Base-by-base conservation (phyloP, 2,888 invertebrate species). In the Polydrusus pterygomalis region DNA sequence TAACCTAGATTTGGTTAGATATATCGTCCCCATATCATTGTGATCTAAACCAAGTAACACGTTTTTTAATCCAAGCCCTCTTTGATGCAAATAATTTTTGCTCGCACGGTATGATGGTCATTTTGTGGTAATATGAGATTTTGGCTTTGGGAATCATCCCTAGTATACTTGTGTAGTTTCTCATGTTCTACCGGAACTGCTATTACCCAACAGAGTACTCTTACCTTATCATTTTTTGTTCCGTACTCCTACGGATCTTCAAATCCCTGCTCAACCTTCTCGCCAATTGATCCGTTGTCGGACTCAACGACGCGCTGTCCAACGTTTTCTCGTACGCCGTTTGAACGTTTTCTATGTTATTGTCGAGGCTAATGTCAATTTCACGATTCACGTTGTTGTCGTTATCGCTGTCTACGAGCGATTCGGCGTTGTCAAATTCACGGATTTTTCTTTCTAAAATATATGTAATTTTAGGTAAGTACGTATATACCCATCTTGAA, bases 271-370 rank as follows among this genome's bases (percentile, higher is more conserved):
- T 93, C 51, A 95, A 87, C 75, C 92, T 89, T 75, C 91, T 91
- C 2, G 94, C 94, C 75, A 95, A 87, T 77, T 93, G 91, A 82
- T 95, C 94, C 0, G 94, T 92, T 1, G 90, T 91, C 0, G 91
- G 90, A 72, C 91, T 92, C 63, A 92, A 87, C 84, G 91, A 91
- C 78, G 91, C 92, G 38, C 92, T 91, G 82, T 91, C 92, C 70
- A 94, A 87, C 6, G 94, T 94, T 86, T 93, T 92, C 83, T 94
- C 92, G 81, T 94, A 95, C 25, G 92, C 93, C 82, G 90, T 91
- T 83, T 94, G 92, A 0, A 95, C 94, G 82, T 91, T 90, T 78
- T 91, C 90, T 51, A 91, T 87, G 3, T 69, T 70, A 18, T 60
- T 77, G 10, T 70, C 54, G 8, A 38, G 18, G 11, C 71, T 60